These are phyloP conservation scores for Brotula barbata DNA, from an alignment of 2,797 vertebrate species.

Conservation along the genomic window DNA sequence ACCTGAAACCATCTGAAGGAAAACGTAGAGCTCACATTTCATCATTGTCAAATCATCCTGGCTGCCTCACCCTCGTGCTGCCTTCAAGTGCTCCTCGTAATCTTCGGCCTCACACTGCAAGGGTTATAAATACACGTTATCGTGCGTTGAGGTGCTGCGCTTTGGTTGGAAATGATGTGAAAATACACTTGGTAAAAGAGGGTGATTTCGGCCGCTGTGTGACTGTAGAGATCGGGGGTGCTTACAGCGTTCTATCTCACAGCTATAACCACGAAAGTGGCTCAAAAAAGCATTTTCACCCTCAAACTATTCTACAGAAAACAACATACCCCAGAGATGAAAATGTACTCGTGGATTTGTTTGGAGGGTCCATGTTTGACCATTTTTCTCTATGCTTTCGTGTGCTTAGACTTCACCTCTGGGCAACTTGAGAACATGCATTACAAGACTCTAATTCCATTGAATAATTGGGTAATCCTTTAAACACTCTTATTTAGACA, in stretches of 20 bases:
- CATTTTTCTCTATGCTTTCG: no score
- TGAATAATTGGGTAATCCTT: no score
- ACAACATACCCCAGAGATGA: background rate
- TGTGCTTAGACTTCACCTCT: no score
- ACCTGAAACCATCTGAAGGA: constrained; percentile 60
- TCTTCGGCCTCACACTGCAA: constrained; percentile 45
- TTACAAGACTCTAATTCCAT: no score
- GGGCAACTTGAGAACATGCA: no score
- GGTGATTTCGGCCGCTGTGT: constrained; percentile 31
- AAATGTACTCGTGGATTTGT: no score
- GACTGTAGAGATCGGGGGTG: constrained; percentile 19
- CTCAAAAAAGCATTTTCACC: background rate
- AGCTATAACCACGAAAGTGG: background rate
- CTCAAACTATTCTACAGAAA: background rate
- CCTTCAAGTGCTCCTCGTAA: constrained; percentile 55
- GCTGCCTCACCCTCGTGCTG: constrained; percentile 66
- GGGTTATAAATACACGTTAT: constrained; percentile 36
- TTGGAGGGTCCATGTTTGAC: no score
- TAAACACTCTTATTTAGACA: no score
- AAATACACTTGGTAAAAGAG: constrained; percentile 37
- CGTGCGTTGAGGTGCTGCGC: constrained; percentile 44
- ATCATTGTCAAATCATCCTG: constrained; percentile 73
- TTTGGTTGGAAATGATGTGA: constrained; percentile 41
- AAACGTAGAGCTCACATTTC: constrained; percentile 71
- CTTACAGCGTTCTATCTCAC: constrained; percentile 14